phyloP scores from a whole-genome alignment of 1,140 invertebrate genomes.

The Trichonephila clavipes region DNA sequence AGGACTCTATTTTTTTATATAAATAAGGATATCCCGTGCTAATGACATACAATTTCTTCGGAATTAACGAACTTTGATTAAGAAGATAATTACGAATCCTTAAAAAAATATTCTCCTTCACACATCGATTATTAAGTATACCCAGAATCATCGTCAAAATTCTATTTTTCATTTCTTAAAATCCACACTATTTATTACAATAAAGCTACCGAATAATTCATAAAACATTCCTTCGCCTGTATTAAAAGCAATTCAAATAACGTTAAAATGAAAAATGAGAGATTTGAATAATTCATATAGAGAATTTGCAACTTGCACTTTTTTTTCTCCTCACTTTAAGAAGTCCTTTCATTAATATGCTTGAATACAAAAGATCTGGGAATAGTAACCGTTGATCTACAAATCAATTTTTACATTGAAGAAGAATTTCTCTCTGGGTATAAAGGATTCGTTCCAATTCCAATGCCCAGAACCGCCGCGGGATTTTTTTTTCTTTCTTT shows the following conservation, averaged over 20 bases:
- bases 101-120: not conserved
- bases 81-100: not conserved
- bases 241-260: slow-evolving; percentile 46
- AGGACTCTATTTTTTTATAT: too few relatives aligned
- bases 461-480: slow-evolving; percentile 41
- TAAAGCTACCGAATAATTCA: slow-evolving; percentile 34
- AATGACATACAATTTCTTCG: not conserved
- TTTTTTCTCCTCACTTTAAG: slow-evolving; percentile 47
- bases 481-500: slow-evolving; percentile 56
- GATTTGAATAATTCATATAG: slow-evolving; percentile 67
- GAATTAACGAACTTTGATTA: not conserved
- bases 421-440: not conserved
- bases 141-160: not conserved
- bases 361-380: slow-evolving; percentile 41
- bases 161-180: not conserved
- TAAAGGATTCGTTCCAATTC: slow-evolving; percentile 63
- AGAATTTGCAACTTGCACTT: slow-evolving; percentile 52
- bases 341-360: slow-evolving; percentile 66
- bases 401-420: slow-evolving; percentile 65
- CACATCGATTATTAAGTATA: not conserved
- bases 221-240: not conserved
- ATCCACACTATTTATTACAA: slow-evolving; percentile 26
- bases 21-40: not conserved
- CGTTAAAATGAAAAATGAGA: slow-evolving; percentile 18
- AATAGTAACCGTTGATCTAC: slow-evolving; percentile 65